A percentile compares a stretch with the other conserved stretches of the same genome.
Conservation (phyloP, 1,140 invertebrate species). For the Drosophila obscura region DNA sequence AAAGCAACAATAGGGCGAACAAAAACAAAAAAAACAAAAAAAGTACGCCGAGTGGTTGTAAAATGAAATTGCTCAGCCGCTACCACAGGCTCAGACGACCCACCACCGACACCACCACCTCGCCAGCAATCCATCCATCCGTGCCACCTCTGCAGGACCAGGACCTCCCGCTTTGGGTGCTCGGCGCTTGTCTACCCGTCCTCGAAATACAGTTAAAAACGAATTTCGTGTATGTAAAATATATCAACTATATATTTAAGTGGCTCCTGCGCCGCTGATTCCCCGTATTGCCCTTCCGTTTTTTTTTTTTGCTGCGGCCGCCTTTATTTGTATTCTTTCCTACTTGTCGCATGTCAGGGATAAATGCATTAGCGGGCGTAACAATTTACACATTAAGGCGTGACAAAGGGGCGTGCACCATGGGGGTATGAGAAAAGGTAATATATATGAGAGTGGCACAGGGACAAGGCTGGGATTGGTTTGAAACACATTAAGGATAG, state of each 20-base stretch:
- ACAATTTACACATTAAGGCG: conserved; percentile 68
- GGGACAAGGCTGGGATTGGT: background rate
- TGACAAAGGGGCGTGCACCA: conserved; percentile 33
- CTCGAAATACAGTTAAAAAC: conserved; percentile 74
- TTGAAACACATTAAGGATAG: conserved; percentile 43
- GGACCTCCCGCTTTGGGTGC: conserved; percentile 13
- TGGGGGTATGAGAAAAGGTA: conserved; percentile 44
- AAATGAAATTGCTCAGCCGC: conserved; percentile 74
- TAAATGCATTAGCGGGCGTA: conserved; percentile 60
- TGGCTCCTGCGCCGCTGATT: conserved; percentile 56
- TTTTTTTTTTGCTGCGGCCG: conserved; percentile 21
- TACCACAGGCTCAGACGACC: conserved; percentile 32
- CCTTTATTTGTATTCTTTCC: conserved; percentile 42
- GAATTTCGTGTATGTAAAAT: conserved; percentile 82
- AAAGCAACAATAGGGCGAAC: conserved; percentile 33
- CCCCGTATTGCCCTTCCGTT: conserved; percentile 12
- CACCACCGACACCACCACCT: background rate
- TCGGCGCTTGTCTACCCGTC: conserved; percentile 39
- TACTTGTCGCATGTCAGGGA: conserved; percentile 67
- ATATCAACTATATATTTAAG: conserved; percentile 82
- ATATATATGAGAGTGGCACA: conserved; percentile 46
- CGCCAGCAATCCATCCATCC: no score
- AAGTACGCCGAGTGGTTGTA: conserved; percentile 77
- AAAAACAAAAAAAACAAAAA: background rate
- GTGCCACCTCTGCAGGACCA: background rate